Conservation (phyloP, 2,888 invertebrate genomes). For the Cryptophagus acutangulus region DNA sequence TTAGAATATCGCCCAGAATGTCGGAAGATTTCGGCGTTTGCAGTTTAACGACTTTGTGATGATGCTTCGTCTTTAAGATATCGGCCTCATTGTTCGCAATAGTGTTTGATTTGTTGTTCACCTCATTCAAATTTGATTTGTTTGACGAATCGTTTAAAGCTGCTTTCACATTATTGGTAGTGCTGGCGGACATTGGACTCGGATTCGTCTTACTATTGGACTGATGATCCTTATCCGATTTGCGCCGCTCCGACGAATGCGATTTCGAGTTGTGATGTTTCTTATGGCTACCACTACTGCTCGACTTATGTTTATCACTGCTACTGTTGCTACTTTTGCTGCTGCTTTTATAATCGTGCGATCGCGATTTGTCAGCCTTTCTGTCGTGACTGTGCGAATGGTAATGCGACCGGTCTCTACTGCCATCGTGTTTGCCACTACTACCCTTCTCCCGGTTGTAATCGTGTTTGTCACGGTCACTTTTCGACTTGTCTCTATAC, state of each 20-base stretch:
- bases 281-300: conserved; percentile 23
- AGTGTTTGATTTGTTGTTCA: background rate
- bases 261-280: conserved; percentile 22
- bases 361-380: conserved; percentile 21
- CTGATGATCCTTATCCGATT: background rate
- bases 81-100: too few species aligned
- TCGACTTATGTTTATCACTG: too few species aligned
- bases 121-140: conserved; percentile 32
- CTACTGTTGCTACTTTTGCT: conserved; percentile 27
- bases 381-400: conserved; percentile 19
- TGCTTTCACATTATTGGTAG: too few species aligned
- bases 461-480: conserved; percentile 24
- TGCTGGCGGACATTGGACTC: too few species aligned
- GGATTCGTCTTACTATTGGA: background rate
- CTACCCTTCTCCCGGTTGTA: too few species aligned
- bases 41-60: conserved; percentile 36
- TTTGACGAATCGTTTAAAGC: conserved; percentile 10
- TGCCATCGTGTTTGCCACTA: conserved; percentile 16
- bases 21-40: conserved; percentile 40
- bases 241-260: background rate
- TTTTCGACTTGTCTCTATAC: conserved; percentile 26
- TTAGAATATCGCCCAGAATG: conserved; percentile 45
- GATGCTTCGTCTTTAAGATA: too few species aligned
- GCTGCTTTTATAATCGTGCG: conserved; percentile 24
- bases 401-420: conserved; percentile 20